Evolutionary conservation across 2,797 vertebrate species (phyloP).

Genomic region (Periparus ater): DNA sequence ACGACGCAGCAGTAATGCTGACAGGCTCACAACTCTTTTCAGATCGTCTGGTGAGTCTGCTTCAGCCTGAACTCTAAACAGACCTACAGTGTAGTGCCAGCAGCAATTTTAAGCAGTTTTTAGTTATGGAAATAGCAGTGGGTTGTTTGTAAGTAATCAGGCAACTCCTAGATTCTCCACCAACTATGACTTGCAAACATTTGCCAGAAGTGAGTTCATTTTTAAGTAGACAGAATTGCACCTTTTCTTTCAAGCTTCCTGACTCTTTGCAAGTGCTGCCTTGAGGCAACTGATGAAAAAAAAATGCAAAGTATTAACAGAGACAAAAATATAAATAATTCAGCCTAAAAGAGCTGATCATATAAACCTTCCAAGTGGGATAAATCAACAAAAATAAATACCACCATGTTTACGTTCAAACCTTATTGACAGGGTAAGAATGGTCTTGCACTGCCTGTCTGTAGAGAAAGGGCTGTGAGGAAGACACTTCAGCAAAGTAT

Average conservation of each 20-base stretch:
- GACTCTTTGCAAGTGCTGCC: not conserved
- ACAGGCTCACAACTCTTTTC: not conserved
- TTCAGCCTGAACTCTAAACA: not conserved
- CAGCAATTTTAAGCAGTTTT: not conserved
- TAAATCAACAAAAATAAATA: not conserved
- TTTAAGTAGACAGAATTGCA: not conserved
- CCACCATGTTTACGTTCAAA: not conserved
- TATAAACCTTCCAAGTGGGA: not conserved
- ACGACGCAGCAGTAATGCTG: rapidly evolving
- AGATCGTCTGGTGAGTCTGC: not conserved
- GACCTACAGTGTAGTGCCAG: not conserved
- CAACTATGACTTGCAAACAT: not conserved
- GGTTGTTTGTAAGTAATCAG: not conserved
- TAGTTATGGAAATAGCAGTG: not conserved
- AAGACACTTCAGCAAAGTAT: not conserved
- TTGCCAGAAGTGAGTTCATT: not conserved
- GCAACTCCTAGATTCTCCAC: not conserved
- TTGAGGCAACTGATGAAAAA: not conserved
- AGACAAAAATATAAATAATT: not conserved
- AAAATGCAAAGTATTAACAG: not conserved
- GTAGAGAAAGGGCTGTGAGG: not conserved
- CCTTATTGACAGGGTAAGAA: not conserved
- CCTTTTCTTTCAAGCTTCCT: not conserved
- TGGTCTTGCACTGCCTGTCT: not conserved
- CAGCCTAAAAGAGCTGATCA: not conserved